Conservation (phyloP, 1,140 invertebrate genomes). For the Ceratina calcarata region DNA sequence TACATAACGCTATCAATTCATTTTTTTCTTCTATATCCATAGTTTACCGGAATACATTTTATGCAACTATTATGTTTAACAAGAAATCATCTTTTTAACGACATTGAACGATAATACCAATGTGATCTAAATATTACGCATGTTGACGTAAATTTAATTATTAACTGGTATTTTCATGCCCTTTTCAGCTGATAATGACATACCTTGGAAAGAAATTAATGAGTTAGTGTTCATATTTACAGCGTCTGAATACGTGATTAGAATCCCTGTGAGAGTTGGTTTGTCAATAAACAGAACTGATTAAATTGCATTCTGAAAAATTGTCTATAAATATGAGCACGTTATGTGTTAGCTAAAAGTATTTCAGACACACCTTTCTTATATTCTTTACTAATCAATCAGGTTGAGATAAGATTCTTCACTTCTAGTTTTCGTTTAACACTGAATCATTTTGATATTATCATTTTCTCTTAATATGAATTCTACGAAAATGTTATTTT, state of each 20-base stretch:
- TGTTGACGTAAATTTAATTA: slow-evolving; percentile 12
- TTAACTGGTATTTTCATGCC: slow-evolving; percentile 2
- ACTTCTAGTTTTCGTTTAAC: neutral
- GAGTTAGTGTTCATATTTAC: slow-evolving; percentile 7
- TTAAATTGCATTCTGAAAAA: neutral
- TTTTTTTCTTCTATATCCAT: neutral
- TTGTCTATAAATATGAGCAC: slow-evolving; percentile 6
- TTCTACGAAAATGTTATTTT: too few species aligned
- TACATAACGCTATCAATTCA: neutral
- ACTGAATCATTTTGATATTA: too few species aligned
- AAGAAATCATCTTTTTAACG: neutral
- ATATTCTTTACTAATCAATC: neutral
- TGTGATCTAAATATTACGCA: neutral
- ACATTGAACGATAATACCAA: neutral
- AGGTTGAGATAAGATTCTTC: neutral
- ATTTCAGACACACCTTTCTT: slow-evolving; percentile 6
- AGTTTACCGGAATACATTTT: neutral
- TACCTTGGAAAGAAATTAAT: neutral
- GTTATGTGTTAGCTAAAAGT: neutral
- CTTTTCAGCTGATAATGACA: slow-evolving; percentile 26
- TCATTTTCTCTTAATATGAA: too few species aligned
- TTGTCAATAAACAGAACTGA: neutral
- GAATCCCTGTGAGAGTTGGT: neutral
- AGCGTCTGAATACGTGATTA: neutral
- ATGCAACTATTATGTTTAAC: neutral